Evolutionary conservation across 2,113 vertebrate species (phyloP).

Genomic region (Ivindomyrus marchei): DNA sequence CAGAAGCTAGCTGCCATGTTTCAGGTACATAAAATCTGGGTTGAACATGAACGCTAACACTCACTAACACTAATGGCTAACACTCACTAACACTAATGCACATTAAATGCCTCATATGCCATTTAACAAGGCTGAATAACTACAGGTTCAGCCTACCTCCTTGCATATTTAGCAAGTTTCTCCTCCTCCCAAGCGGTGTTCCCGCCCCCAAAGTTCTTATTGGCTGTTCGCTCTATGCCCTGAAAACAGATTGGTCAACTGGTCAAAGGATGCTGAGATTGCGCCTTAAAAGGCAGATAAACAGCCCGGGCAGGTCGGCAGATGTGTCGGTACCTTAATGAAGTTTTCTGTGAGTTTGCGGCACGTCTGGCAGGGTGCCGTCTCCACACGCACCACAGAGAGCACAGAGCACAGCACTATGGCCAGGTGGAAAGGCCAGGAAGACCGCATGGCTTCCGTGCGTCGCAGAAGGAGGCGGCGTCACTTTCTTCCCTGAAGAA

Average conservation of each 20-base stretch:
- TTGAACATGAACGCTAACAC: background rate
- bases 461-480: background rate
- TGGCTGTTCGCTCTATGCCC: slow-evolving; percentile 84
- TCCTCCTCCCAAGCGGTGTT: slow-evolving; percentile 98
- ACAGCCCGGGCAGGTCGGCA: background rate
- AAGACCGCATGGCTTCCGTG: slow-evolving; percentile 50
- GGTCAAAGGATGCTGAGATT: background rate
- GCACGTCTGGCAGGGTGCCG: slow-evolving; percentile 78
- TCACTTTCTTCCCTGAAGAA: background rate
- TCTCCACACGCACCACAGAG: slow-evolving; percentile 55
- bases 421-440: slow-evolving; percentile 48
- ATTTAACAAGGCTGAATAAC: background rate
- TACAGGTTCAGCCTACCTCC: slow-evolving; percentile 65
- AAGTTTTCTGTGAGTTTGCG: slow-evolving; percentile 74
- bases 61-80: background rate
- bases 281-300: background rate
- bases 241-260: slow-evolving; percentile 38
- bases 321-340: slow-evolving; percentile 60
- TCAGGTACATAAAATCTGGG: background rate
- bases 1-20: background rate
- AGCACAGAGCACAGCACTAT: slow-evolving; percentile 56
- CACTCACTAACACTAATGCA: background rate
- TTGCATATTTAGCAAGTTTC: slow-evolving; percentile 87
- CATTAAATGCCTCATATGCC: background rate
- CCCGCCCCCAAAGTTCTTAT: slow-evolving; percentile 91